These are phyloP conservation scores for Laupala kohalensis DNA, from an alignment of 1,140 invertebrate genomes.

Conservation along the genomic window DNA sequence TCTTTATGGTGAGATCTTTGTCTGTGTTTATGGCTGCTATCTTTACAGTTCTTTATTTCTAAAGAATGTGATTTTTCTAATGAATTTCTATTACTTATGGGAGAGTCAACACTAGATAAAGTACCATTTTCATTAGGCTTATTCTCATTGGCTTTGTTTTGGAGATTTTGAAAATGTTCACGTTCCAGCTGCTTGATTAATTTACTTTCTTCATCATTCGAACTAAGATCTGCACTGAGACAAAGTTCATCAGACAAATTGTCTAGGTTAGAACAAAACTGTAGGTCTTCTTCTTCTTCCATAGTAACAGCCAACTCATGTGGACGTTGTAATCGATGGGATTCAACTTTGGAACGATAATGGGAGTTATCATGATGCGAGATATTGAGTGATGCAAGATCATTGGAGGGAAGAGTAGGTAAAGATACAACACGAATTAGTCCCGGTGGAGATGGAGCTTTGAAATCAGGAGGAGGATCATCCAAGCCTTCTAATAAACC, in stretches of 20 bases:
- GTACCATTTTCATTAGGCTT: not conserved
- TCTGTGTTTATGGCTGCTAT: not conserved
- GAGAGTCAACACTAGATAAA: not conserved
- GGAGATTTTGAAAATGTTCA: not conserved
- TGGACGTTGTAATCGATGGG: conserved; percentile 5
- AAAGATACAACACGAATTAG: conserved; percentile 52
- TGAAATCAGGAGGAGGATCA: conserved; percentile 36
- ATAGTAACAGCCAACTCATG: conserved; percentile 22
- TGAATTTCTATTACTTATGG: not conserved
- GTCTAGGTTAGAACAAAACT: conserved; percentile 25
- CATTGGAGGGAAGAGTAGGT: conserved; percentile 34
- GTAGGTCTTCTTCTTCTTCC: conserved; percentile 25
- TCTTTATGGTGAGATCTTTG: not conserved
- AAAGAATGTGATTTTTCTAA: not conserved
- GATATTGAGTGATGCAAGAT: conserved; percentile 15
- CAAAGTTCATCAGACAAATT: conserved; percentile 17
- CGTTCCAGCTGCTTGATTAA: conserved; percentile 10
- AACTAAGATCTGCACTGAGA: not conserved
- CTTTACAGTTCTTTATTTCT: not conserved
- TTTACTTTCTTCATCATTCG: conserved; percentile 10
- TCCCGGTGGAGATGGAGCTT: conserved; percentile 37
- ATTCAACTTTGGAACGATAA: conserved; percentile 1
- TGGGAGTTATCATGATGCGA: not conserved
- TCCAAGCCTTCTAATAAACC: conserved; percentile 40
- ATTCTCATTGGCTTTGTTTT: not conserved